These are phyloP conservation scores for Melipona bicolor DNA, from an alignment of 2,888 invertebrate species.

Conservation along the genomic window DNA sequence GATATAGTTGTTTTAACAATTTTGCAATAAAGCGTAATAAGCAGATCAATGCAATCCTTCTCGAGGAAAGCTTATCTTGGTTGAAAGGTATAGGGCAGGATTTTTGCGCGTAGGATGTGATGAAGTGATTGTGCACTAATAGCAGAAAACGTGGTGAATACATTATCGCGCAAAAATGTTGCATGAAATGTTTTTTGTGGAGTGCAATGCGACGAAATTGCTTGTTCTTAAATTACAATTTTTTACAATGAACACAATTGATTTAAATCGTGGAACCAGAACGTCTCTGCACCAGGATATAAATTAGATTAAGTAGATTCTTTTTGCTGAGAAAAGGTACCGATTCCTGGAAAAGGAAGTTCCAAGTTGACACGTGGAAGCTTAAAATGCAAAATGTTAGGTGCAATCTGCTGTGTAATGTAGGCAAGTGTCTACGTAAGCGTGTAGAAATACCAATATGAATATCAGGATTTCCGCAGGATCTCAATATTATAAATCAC, in stretches of 20 bases:
- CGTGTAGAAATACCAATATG: neutral
- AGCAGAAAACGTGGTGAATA: neutral
- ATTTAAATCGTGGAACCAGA: slow-evolving; percentile 29
- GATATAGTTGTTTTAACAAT: too few relatives aligned
- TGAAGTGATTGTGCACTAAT: slow-evolving; percentile 9
- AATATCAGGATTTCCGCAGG: neutral
- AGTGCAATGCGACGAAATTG: neutral
- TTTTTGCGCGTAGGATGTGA: neutral
- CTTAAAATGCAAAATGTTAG: neutral
- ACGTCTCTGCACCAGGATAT: slow-evolving; percentile 1
- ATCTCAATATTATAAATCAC: neutral
- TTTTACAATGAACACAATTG: slow-evolving; percentile 9
- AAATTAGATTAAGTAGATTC: neutral
- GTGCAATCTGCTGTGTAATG: neutral
- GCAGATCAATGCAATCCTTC: neutral
- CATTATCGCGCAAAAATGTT: neutral
- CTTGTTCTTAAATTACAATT: neutral
- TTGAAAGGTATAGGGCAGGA: neutral
- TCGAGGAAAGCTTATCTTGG: neutral
- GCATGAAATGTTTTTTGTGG: neutral
- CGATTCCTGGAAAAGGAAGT: neutral
- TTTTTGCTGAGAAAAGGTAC: neutral
- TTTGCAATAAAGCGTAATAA: too few relatives aligned
- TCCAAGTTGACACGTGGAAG: neutral
- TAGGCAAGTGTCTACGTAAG: neutral